Evolutionary conservation across 2,888 invertebrate species (phyloP).

Genomic region (Heteropelma amictum): DNA sequence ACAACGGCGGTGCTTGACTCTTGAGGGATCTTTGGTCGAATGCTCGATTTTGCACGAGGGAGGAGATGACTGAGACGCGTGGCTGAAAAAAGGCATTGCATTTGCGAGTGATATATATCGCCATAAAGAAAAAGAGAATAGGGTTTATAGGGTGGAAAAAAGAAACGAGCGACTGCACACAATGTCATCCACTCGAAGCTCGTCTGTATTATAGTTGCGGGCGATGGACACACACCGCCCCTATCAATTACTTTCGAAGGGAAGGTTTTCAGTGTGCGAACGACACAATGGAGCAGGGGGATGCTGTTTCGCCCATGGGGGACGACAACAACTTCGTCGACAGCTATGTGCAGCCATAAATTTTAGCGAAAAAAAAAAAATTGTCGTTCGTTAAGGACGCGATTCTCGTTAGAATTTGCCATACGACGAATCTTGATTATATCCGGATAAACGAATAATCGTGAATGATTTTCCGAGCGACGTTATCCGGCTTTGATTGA

Average conservation of each 20-base stretch:
- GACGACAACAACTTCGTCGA: slow-evolving; percentile 10
- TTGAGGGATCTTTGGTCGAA: slow-evolving; percentile 3
- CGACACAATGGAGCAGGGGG: too few species aligned
- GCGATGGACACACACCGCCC: slow-evolving; percentile 45
- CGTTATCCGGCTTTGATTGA: too few species aligned
- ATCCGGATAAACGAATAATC: too few species aligned
- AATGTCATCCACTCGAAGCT: slow-evolving; percentile 50
- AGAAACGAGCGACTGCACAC: slow-evolving; percentile 46
- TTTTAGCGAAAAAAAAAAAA: too few species aligned
- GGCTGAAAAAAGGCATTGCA: slow-evolving; percentile 31
- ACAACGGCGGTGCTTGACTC: too few species aligned
- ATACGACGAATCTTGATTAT: too few species aligned
- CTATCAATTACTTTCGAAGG: slow-evolving; percentile 53
- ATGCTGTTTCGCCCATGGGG: too few species aligned
- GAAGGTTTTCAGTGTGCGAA: slow-evolving; percentile 7
- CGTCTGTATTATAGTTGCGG: slow-evolving; percentile 30
- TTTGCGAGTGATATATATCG: slow-evolving; percentile 30
- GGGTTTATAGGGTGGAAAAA: slow-evolving; percentile 28
- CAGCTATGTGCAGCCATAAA: too few species aligned
- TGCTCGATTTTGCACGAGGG: not conserved
- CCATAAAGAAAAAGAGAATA: slow-evolving; percentile 32
- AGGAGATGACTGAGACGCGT: slow-evolving; percentile 23
- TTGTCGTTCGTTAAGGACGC: too few species aligned
- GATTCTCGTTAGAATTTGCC: too few species aligned
- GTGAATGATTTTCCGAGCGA: too few species aligned